Conservation (phyloP, 2,888 invertebrate species). For the Stictocephala bisonia region DNA sequence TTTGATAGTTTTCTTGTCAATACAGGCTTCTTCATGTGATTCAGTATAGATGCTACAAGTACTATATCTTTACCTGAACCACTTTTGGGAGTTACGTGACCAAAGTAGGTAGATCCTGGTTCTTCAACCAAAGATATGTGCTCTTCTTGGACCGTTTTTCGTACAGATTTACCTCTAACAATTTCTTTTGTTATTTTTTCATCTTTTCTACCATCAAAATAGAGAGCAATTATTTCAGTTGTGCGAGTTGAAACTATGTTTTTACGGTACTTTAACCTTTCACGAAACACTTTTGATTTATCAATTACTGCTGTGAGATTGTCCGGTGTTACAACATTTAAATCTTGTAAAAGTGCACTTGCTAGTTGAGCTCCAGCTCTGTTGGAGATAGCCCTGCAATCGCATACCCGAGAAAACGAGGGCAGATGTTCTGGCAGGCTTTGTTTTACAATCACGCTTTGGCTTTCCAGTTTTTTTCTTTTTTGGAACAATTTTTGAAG, state of each 20-base stretch:
- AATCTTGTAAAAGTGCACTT: background rate
- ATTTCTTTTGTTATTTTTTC: slow-evolving; percentile 26
- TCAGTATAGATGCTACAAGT: background rate
- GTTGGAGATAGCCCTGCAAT: background rate
- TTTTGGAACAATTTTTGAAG: too few species aligned
- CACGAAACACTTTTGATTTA: slow-evolving; percentile 20
- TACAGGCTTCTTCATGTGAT: background rate
- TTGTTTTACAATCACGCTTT: background rate
- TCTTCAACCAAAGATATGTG: slow-evolving; percentile 22
- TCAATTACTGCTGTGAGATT: slow-evolving; percentile 20
- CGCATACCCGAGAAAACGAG: background rate
- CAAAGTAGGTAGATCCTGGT: slow-evolving; percentile 10
- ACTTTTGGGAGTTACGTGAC: slow-evolving; percentile 23
- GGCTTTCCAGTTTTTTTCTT: too few species aligned
- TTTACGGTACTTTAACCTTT: slow-evolving; percentile 26
- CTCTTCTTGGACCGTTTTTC: background rate
- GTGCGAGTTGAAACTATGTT: slow-evolving; percentile 9
- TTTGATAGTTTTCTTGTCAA: slow-evolving; percentile 7
- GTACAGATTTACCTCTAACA: background rate
- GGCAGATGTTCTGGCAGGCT: background rate
- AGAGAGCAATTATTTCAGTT: slow-evolving; percentile 1
- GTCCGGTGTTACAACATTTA: slow-evolving; percentile 8
- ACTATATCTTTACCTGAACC: slow-evolving; percentile 18
- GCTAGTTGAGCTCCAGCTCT: slow-evolving; percentile 3
- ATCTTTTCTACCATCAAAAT: slow-evolving; percentile 30